Evolutionary conservation across 2,797 vertebrate genomes (phyloP), one percentile per base, ranked within the genome.

Genomic region (Sebastes baramenuke): DNA sequence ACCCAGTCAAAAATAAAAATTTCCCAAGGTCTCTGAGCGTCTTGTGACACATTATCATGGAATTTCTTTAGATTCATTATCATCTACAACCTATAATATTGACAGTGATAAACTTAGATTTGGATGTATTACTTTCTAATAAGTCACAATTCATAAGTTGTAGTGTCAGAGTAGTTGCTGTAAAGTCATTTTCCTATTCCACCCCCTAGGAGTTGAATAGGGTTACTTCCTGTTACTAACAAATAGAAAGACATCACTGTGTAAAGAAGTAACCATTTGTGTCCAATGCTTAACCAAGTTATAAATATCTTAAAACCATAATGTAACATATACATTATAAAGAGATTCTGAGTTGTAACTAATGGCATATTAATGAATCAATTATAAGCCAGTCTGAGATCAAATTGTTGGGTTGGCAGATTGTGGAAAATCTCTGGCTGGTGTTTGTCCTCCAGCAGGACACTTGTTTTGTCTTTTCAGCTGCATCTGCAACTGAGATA

Each of bases 11-110:
- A 78, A 82, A 54, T 66, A 8, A 10, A 49, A 6, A 32, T 13
- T 27, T 81, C 62, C 67, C 71, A 77, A 52, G 55, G 77, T 67
- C 64, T 65, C 8, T 20, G 34, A 20, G 7, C 49, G 10, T 65
- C 49, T 56, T 54, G 52, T n/a, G 58, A 72, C 27, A 55, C 58
- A 64, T 72, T 46, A 24, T 27, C n/a, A 38, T 22, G 8, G 20
- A 56, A 46, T 64, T 64, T 52, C 22, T 54, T 46, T 1, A 54
- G 24, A 66, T 5, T 42, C 8, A 55, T 67, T 67, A 67, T 60
- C 18, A 67, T 55, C 22, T 14, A 29, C 22, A 67, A 67, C 24
- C 36, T 25, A 25, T 16, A 25, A 66, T 4, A 32, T 14, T 34
- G 46, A 42, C 18, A 54, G 8, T 12, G 20, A 54, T 29, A 13